These are phyloP conservation scores for Lepidocyrtinus sp. DNA, from an alignment of 2,888 invertebrate species.

Conservation along the genomic window DNA sequence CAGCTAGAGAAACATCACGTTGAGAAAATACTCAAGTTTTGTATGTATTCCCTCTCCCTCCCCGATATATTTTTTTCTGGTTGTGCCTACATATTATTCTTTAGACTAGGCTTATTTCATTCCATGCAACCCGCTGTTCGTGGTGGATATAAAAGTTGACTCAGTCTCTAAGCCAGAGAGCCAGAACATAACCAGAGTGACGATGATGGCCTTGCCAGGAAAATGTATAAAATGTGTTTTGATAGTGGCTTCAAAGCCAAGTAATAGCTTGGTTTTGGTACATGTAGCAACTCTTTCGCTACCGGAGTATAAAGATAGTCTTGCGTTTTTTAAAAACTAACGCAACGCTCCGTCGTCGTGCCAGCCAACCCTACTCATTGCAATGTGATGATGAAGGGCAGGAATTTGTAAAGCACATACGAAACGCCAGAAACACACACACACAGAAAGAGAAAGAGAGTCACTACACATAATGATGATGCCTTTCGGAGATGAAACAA, in stretches of 20 bases:
- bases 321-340: not conserved
- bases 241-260: too few species aligned
- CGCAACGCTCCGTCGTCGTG: too few species aligned
- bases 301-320: slow-evolving; percentile 2
- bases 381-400: slow-evolving; percentile 7
- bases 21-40: slow-evolving; percentile 29
- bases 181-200: slow-evolving; percentile 21
- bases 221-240: too few species aligned
- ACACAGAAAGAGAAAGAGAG: not conserved
- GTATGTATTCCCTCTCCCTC: slow-evolving; percentile 25
- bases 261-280: not conserved
- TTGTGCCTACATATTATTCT: not conserved
- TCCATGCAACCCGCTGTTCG: slow-evolving; percentile 59
- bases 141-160: slow-evolving; percentile 44
- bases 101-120: slow-evolving; percentile 35
- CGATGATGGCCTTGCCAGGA: slow-evolving; percentile 62
- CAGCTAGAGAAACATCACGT: slow-evolving; percentile 25
- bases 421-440: too few species aligned
- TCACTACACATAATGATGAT: slow-evolving; percentile 2
- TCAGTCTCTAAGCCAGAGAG: not conserved
- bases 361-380: not conserved
- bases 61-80: not conserved
- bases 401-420: too few species aligned
- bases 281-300: slow-evolving; percentile 5
- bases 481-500: slow-evolving; percentile 4